Percentiles rank a stretch among this genome's conserved stretches.
Conservation (phyloP, 2,797 vertebrate species). For the Danio jaintianensis region DNA sequence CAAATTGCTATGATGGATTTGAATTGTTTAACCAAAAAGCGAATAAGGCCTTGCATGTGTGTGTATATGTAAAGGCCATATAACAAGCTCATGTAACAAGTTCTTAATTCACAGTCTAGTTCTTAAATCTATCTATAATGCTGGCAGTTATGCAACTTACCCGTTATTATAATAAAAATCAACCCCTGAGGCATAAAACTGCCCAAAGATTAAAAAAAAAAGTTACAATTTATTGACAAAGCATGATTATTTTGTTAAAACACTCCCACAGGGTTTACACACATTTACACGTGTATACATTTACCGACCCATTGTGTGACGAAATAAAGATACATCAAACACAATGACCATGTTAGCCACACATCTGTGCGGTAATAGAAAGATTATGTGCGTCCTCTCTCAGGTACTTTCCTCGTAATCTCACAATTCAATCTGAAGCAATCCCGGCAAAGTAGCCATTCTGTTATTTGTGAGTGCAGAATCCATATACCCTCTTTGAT, state of each 20-base stretch:
- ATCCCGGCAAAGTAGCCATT: conserved; percentile 57
- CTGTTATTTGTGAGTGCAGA: conserved; percentile 61
- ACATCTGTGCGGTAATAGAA: conserved; percentile 50
- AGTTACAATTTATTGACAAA: not conserved
- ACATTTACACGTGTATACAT: conserved; percentile 8
- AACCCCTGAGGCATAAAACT: not conserved
- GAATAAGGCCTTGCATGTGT: no score
- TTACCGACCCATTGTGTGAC: not conserved
- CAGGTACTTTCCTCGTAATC: conserved; percentile 50
- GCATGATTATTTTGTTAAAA: conserved; percentile 5
- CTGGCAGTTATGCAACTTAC: not conserved
- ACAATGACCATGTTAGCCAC: conserved; percentile 7
- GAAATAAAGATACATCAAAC: conserved; percentile 42
- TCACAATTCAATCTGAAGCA: conserved; percentile 61
- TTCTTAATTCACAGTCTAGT: not conserved
- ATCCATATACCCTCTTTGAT: conserved; percentile 68
- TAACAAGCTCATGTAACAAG: no score
- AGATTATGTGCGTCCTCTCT: conserved; percentile 59
- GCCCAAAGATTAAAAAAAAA: not conserved
- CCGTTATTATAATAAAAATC: not conserved
- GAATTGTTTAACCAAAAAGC: no score
- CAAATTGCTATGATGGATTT: no score
- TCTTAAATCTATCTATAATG: not conserved
- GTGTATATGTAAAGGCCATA: no score
- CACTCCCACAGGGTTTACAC: not conserved